Percentiles rank a stretch among this genome's conserved stretches.
Evolutionary conservation across 2,113 vertebrate genomes (phyloP).

Genomic region (Leucopsar rothschildi): DNA sequence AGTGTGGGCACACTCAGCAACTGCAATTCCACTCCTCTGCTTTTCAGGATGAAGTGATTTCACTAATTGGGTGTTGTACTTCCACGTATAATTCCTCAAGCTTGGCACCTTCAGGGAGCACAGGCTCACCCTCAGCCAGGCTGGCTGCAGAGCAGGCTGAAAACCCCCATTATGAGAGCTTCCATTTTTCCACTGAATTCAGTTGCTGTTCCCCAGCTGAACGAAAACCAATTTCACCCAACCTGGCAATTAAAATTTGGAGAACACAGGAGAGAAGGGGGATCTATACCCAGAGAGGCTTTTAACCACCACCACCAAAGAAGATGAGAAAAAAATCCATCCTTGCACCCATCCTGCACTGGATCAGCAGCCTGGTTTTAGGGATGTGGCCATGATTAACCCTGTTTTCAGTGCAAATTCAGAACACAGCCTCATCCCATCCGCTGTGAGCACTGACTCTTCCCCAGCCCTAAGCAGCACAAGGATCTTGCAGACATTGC

Average conservation of each 20-base stretch:
- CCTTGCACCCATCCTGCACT: accelerated
- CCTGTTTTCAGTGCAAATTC: neutral
- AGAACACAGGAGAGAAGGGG: neutral
- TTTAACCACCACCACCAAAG: neutral
- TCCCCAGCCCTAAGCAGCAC: neutral
- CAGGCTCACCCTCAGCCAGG: neutral
- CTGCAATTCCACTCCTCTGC: conserved; percentile 36
- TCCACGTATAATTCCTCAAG: neutral
- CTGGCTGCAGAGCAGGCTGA: neutral
- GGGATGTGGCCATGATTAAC: neutral
- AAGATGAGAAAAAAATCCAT: neutral
- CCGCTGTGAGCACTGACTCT: neutral
- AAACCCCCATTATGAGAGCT: neutral
- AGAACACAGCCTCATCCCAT: neutral
- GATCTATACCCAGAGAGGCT: neutral
- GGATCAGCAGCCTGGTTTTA: neutral
- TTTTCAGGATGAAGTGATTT: conserved; percentile 10
- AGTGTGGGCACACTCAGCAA: neutral
- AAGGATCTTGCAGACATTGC: neutral
- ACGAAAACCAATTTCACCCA: neutral
- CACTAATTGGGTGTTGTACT: conserved; percentile 36
- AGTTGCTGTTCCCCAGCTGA: neutral
- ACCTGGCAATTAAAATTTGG: neutral
- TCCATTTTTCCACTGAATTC: neutral
- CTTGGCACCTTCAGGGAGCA: conserved; percentile 1